phyloP scores from a whole-genome alignment of 2,888 invertebrate species.

The Drepanosiphum platanoidis region DNA sequence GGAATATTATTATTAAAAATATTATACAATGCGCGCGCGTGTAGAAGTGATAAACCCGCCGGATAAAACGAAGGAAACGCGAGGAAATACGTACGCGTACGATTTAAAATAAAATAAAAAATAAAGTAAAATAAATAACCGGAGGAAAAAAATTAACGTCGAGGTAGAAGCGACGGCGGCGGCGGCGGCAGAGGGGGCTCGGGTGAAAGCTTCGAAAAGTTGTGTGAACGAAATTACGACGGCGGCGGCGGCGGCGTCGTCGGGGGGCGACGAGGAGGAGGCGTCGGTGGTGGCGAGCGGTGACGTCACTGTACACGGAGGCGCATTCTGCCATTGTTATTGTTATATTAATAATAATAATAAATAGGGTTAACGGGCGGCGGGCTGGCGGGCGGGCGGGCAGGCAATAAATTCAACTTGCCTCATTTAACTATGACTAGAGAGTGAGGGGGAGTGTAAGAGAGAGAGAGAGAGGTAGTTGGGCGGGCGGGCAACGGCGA shows the following conservation, averaged over 20 bases:
- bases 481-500: background rate
- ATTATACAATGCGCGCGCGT: background rate
- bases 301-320: constrained; percentile 45
- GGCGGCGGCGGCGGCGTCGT: constrained; percentile 28
- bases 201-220: constrained; percentile 60
- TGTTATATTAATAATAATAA: constrained; percentile 62
- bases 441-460: constrained; percentile 18
- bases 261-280: constrained; percentile 26
- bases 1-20: constrained; percentile 17
- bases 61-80: constrained; percentile 30
- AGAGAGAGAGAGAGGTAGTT: background rate
- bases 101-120: background rate
- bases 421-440: constrained; percentile 60
- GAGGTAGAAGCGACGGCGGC: background rate
- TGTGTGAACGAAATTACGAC: constrained; percentile 59
- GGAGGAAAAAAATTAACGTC: constrained; percentile 50
- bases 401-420: constrained; percentile 62
- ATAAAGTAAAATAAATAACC: background rate
- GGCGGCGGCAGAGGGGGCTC: background rate
- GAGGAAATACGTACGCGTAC: constrained; percentile 9
- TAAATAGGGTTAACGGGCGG: constrained; percentile 60
- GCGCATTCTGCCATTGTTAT: constrained; percentile 62
- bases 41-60: background rate
- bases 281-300: constrained; percentile 13
- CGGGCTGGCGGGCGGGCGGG: constrained; percentile 42